These are phyloP conservation scores for Paraplagusia blochii DNA, from an alignment of 2,113 vertebrate genomes.

Conservation along the genomic window DNA sequence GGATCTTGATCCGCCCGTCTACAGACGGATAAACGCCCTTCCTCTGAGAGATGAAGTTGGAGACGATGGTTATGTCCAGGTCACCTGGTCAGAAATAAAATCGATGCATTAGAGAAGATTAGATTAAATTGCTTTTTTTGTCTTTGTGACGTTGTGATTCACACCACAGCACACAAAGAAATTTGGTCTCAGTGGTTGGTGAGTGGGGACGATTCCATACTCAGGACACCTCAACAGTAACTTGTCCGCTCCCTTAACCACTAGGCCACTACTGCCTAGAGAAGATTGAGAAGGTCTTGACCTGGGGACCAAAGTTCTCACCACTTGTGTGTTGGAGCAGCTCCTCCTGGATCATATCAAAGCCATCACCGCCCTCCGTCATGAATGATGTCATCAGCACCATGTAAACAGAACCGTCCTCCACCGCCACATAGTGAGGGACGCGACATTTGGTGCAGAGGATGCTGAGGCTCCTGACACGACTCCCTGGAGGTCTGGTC, in stretches of 20 bases:
- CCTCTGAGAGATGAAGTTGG: constrained; percentile 80
- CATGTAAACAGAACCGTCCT: constrained; percentile 73
- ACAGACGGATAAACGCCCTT: constrained; percentile 80
- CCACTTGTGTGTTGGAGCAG: constrained; percentile 83
- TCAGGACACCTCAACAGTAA: too few species aligned
- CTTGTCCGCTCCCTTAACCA: too few species aligned
- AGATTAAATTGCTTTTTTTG: too few species aligned
- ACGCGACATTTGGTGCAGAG: constrained; percentile 86
- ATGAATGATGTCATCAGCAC: constrained; percentile 82
- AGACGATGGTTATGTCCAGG: constrained; percentile 80
- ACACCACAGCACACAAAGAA: too few species aligned
- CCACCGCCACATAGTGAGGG: constrained; percentile 79
- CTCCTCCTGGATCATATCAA: constrained; percentile 79
- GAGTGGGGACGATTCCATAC: too few species aligned
- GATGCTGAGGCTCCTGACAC: constrained; percentile 74
- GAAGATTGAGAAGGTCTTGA: not conserved
- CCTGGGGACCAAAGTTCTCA: constrained; percentile 56
- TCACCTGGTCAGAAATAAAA: constrained; percentile 73
- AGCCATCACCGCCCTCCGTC: constrained; percentile 84
- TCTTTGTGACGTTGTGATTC: too few species aligned
- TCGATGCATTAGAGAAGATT: not conserved
- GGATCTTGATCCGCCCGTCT: constrained; percentile 85
- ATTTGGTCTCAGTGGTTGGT: too few species aligned
- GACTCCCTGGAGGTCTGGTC: constrained; percentile 64
- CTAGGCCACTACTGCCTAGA: too few species aligned